Evolutionary conservation across 2,888 invertebrate genomes (phyloP).

Genomic region (Torymus aiolomorphi): DNA sequence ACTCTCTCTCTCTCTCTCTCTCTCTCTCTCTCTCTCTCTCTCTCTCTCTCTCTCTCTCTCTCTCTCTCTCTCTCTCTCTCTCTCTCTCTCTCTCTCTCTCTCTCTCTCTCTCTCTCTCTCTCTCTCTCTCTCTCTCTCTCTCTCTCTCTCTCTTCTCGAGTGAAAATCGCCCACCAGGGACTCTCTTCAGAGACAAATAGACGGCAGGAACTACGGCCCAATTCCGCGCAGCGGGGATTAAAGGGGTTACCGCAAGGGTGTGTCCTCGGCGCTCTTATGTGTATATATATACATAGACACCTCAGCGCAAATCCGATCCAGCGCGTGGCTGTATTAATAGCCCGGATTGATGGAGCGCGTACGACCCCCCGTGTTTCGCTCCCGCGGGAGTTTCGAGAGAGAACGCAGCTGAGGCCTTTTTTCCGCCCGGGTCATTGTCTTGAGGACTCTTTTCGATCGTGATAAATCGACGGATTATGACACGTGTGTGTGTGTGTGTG

Average conservation of each 20-base stretch:
- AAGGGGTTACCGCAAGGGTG: slow-evolving; percentile 68
- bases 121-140: too few species aligned
- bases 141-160: neutral
- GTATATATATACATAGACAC: neutral
- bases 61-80: too few species aligned
- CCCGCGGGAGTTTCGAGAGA: slow-evolving; percentile 57
- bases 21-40: too few species aligned
- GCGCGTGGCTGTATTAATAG: slow-evolving; percentile 71
- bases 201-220: neutral
- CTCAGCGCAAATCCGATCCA: slow-evolving; percentile 67
- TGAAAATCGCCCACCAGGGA: neutral
- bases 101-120: too few species aligned
- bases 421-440: slow-evolving; percentile 6
- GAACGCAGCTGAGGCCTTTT: slow-evolving; percentile 69
- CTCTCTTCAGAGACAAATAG: neutral
- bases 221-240: slow-evolving; percentile 42
- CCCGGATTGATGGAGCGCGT: slow-evolving; percentile 69
- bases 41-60: too few species aligned
- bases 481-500: too few species aligned
- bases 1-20: too few species aligned
- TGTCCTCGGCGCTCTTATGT: slow-evolving; percentile 52
- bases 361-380: slow-evolving; percentile 56
- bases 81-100: too few species aligned
- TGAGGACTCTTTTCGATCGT: slow-evolving; percentile 14
- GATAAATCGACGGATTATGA: slow-evolving; percentile 14